A percentile compares a stretch with the other conserved stretches of the same genome.
Conservation (phyloP, 2,113 vertebrate species). For the Symphodus melops region DNA sequence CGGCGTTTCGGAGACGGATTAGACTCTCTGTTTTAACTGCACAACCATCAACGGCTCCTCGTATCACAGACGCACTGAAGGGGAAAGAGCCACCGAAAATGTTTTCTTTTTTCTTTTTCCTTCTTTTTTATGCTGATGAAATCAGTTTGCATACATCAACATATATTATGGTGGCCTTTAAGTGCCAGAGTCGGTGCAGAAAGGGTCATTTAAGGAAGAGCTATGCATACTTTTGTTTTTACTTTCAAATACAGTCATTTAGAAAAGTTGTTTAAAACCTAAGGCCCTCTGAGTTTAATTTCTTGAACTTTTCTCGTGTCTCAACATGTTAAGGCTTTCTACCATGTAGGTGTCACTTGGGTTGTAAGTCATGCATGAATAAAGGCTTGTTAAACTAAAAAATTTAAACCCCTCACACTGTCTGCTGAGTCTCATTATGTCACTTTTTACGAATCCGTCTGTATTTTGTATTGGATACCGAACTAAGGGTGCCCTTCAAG, state of each 20-base stretch:
- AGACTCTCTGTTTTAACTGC: slow-evolving; percentile 56
- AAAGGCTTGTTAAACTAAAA: slow-evolving; percentile 9
- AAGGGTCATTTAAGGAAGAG: slow-evolving; percentile 29
- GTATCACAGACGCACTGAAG: slow-evolving; percentile 43
- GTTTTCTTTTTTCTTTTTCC: background rate
- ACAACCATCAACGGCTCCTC: slow-evolving; percentile 34
- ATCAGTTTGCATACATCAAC: slow-evolving; percentile 63
- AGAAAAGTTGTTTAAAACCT: background rate
- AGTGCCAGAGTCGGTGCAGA: slow-evolving; percentile 10
- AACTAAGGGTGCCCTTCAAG: background rate
- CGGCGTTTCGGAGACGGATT: slow-evolving; percentile 50
- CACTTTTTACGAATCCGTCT: background rate
- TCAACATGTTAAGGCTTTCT: background rate
- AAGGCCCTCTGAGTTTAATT: background rate
- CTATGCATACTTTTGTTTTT: slow-evolving; percentile 5
- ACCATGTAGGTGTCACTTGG: background rate
- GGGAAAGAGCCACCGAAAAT: slow-evolving; percentile 45
- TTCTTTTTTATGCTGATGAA: slow-evolving; percentile 35
- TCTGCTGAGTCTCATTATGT: background rate
- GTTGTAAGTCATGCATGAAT: slow-evolving; percentile 20
- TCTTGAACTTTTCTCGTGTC: background rate
- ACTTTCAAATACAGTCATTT: slow-evolving; percentile 29
- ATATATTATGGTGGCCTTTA: slow-evolving; percentile 32
- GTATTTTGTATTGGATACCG: background rate
- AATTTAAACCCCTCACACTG: background rate